These are phyloP conservation scores for mouse (Mus musculus) DNA, from an alignment of 2,113 vertebrate species.

Conservation along the genomic window DNA sequence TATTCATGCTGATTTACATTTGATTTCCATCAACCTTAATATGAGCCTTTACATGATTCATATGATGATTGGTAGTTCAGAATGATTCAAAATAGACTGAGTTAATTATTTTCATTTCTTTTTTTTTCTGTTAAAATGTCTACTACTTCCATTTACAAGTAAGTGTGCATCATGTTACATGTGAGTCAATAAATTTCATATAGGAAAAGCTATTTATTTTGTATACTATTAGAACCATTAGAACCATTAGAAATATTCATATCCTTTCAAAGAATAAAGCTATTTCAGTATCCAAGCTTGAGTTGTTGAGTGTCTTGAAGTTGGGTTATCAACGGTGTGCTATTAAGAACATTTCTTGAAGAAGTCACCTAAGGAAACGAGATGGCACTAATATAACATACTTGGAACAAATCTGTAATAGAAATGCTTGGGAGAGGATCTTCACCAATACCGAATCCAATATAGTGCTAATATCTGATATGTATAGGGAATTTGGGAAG, in stretches of 20 bases:
- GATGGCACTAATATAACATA: neutral
- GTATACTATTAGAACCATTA: too few relatives aligned
- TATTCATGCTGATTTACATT: constrained; percentile 74
- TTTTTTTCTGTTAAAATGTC: constrained; percentile 28
- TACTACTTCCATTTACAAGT: constrained; percentile 49
- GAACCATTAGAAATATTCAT: neutral
- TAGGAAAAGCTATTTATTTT: neutral
- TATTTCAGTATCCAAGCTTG: neutral
- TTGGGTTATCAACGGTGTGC: neutral
- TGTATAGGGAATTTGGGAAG: too few relatives aligned
- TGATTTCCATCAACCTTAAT: constrained; percentile 71
- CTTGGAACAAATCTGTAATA: neutral
- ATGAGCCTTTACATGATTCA: constrained; percentile 62
- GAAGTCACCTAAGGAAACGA: fast-evolving
- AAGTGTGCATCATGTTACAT: constrained; percentile 19
- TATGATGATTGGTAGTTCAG: constrained; percentile 46
- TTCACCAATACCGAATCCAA: too few relatives aligned
- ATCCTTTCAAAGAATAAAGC: neutral
- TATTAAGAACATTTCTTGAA: fast-evolving
- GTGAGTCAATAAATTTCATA: neutral
- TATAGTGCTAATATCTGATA: too few relatives aligned
- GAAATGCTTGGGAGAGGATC: neutral
- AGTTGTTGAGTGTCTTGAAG: neutral
- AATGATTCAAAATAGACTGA: constrained; percentile 65
- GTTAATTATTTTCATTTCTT: constrained; percentile 27